phyloP scores from a whole-genome alignment of 2,113 vertebrate genomes.

The Stictonetta naevosa region DNA sequence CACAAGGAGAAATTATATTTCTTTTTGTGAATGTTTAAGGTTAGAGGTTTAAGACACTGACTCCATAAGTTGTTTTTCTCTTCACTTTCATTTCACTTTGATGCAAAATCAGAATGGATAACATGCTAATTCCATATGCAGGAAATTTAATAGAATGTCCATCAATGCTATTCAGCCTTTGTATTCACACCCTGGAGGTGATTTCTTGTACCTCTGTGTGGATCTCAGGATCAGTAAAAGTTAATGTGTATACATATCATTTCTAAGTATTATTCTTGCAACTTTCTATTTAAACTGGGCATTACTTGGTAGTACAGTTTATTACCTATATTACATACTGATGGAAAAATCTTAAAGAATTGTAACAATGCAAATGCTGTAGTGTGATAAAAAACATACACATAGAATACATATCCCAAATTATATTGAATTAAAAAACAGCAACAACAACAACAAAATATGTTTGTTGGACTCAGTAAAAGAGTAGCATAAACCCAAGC shows the following conservation, averaged over 20 bases:
- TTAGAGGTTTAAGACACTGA: not conserved
- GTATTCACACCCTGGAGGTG: not conserved
- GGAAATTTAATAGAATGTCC: not conserved
- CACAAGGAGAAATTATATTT: not conserved
- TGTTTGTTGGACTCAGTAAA: not conserved
- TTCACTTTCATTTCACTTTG: not conserved
- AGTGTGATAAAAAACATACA: not conserved
- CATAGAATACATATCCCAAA: not conserved
- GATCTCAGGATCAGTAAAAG: not conserved
- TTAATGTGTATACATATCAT: not conserved
- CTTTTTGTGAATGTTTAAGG: not conserved
- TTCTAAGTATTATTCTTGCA: not conserved
- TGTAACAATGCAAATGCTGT: not conserved
- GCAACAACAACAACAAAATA: not conserved
- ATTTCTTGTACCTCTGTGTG: not conserved
- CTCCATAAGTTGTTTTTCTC: not conserved
- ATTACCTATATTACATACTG: not conserved
- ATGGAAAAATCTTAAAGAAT: not conserved
- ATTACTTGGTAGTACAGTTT: not conserved
- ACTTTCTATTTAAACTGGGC: not conserved
- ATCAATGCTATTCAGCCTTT: not conserved
- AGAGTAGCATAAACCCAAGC: not conserved
- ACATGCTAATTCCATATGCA: not conserved
- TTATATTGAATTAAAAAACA: not conserved
- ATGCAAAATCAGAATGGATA: not conserved